Conservation (phyloP, 2,797 vertebrate genomes). For the Prunella strophiata region DNA sequence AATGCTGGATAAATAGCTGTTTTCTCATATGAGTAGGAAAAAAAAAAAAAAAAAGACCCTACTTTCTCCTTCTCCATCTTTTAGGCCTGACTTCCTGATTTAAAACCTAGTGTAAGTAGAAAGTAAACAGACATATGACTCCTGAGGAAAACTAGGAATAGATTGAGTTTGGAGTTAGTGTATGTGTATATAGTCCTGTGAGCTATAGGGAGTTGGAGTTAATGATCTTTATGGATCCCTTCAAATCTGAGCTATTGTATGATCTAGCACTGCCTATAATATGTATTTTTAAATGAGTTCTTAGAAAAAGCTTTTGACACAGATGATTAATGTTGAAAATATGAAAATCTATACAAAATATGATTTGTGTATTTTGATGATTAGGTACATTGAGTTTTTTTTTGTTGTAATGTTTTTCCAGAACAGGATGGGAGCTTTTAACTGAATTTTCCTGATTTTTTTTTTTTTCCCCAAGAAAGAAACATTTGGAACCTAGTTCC, state of each 20-base stretch:
- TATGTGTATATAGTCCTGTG: background rate
- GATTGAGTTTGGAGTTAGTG: background rate
- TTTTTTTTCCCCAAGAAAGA: background rate
- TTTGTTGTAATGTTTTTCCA: background rate
- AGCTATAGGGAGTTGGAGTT: background rate
- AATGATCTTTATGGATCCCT: background rate
- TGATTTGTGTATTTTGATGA: background rate
- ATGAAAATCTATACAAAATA: background rate
- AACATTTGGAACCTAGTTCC: background rate
- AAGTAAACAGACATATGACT: background rate
- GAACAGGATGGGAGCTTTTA: background rate
- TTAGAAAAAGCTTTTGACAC: background rate
- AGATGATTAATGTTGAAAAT: background rate
- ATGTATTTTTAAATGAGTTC: background rate
- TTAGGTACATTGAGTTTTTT: background rate
- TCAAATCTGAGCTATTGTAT: background rate
- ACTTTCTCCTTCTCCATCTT: background rate
- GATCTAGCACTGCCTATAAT: background rate
- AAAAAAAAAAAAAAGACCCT: background rate
- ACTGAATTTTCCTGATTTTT: background rate
- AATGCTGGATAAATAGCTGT: background rate
- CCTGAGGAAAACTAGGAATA: background rate
- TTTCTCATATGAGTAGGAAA: background rate
- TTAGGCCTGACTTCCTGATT: background rate
- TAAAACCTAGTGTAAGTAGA: background rate